Evolutionary conservation across 2,888 invertebrate genomes (phyloP).

Genomic region (Allolobophora icterica): DNA sequence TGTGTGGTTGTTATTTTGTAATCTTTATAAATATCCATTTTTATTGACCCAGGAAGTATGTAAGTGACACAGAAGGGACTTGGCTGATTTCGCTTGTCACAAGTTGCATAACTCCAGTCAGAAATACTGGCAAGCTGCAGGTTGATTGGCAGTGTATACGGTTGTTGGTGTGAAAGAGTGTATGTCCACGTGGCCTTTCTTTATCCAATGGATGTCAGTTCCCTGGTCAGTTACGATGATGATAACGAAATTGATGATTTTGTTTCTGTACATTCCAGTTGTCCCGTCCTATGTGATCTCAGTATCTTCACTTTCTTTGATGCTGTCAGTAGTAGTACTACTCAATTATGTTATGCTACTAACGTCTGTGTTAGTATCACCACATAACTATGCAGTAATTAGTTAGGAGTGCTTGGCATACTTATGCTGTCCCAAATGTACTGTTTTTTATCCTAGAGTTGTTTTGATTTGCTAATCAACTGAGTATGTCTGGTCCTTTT

Average conservation of each 20-base stretch:
- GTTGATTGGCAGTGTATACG: not conserved
- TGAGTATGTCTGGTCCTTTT: not conserved
- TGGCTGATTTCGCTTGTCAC: not conserved
- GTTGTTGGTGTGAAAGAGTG: not conserved
- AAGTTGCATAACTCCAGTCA: not conserved
- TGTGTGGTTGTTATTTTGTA: constrained; percentile 17
- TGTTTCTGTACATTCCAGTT: not conserved
- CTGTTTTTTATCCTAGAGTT: not conserved
- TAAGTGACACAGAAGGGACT: not conserved
- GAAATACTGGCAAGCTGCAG: not conserved
- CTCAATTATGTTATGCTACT: not conserved
- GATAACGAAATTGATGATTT: not conserved
- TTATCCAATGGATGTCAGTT: not conserved
- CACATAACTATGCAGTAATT: not conserved
- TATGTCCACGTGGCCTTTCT: not conserved
- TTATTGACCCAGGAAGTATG: not conserved
- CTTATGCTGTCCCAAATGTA: not conserved
- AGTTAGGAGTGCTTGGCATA: too few relatives aligned
- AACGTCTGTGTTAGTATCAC: not conserved
- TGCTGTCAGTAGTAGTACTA: not conserved
- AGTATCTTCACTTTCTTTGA: not conserved
- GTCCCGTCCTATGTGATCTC: not conserved
- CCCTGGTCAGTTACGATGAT: not conserved
- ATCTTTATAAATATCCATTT: not conserved
- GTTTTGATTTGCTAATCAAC: constrained; percentile 11